These are phyloP conservation scores for Bos javanicus DNA, from an alignment of 2,113 vertebrate genomes.

Conservation along the genomic window DNA sequence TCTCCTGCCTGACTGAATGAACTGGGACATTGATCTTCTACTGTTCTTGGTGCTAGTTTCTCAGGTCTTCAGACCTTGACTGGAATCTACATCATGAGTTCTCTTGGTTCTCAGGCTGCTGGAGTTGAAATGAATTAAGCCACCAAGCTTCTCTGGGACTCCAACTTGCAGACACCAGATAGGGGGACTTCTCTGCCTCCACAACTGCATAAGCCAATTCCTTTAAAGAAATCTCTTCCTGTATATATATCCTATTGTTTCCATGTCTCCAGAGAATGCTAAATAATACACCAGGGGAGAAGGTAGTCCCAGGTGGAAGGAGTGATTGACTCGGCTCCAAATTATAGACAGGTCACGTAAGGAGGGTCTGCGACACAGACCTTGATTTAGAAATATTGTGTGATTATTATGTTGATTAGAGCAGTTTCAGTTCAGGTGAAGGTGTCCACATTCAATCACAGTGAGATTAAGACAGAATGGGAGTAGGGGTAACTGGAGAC, in stretches of 20 bases:
- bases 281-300: neutral
- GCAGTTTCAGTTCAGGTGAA: neutral
- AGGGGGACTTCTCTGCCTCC: neutral
- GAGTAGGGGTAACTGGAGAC: neutral
- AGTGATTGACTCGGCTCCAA: neutral
- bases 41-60: neutral
- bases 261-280: neutral
- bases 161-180: neutral
- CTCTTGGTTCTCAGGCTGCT: neutral
- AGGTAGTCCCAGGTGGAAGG: neutral
- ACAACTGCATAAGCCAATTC: neutral
- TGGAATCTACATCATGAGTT: neutral
- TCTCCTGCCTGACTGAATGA: neutral
- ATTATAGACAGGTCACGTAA: neutral
- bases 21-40: neutral
- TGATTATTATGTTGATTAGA: neutral
- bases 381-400: neutral
- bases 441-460: neutral
- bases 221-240: neutral
- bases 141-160: neutral
- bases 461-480: neutral
- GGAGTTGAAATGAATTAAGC: neutral
- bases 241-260: neutral
- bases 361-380: neutral
- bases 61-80: neutral